Evolutionary conservation across 2,888 invertebrate species (phyloP).

Genomic region (Dexiosoma caninum): DNA sequence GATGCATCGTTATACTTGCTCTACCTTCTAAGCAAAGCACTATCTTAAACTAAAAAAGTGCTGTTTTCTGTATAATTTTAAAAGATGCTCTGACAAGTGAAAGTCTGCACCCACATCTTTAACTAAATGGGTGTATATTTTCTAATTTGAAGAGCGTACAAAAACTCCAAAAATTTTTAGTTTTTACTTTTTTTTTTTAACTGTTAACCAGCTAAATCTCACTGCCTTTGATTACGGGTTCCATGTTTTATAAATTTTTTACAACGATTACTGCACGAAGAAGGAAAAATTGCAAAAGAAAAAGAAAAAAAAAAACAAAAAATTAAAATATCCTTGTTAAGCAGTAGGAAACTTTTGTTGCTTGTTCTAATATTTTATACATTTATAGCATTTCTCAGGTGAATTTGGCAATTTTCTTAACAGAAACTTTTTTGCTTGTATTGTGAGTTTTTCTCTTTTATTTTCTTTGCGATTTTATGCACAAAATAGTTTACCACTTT

Average conservation of each 20-base stretch:
- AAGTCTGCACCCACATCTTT: too few species aligned
- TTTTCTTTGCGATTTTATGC: slow-evolving; percentile 1
- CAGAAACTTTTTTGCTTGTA: slow-evolving; percentile 25
- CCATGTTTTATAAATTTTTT: slow-evolving; percentile 1
- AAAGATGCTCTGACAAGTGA: too few species aligned
- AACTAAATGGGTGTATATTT: background rate
- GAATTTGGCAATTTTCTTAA: slow-evolving; percentile 31
- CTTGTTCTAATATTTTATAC: slow-evolving; percentile 29
- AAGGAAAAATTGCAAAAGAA: too few species aligned
- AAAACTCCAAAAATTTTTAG: too few species aligned
- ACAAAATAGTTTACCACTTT: slow-evolving; percentile 10
- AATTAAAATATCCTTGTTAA: slow-evolving; percentile 26
- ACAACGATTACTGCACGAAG: background rate
- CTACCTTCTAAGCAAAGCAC: too few species aligned
- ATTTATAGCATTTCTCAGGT: slow-evolving; percentile 58
- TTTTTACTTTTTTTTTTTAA: slow-evolving; percentile 41
- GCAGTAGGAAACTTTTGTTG: slow-evolving; percentile 46
- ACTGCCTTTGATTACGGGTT: slow-evolving; percentile 58
- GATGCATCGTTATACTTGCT: too few species aligned
- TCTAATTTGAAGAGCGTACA: too few species aligned
- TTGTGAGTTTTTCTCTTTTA: too few species aligned
- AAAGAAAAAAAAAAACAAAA: background rate
- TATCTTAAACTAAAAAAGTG: too few species aligned
- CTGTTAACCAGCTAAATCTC: slow-evolving; percentile 59
- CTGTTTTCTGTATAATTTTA: too few species aligned